Evolutionary conservation across 2,888 invertebrate species (phyloP), one percentile per base, ranked within the genome.

Genomic region (Pecten maximus): DNA sequence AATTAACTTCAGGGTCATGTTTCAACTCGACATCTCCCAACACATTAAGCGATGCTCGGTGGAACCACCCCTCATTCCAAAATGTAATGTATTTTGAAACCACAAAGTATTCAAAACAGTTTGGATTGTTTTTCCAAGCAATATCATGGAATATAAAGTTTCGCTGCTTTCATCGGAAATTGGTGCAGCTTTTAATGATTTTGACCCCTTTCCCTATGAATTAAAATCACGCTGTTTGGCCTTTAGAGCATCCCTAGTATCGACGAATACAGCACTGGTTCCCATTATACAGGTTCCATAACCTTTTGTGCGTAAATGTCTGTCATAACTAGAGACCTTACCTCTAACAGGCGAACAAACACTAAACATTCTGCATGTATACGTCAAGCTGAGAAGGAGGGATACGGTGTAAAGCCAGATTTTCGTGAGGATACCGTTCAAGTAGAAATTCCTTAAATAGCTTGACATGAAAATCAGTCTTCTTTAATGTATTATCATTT

Each of bases 61-160:
- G 8, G 86, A 50, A 10, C 88, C 89, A 86, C 44, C 89, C 16
- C 87, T 74, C 4, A 89, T 86, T 39, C 89, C 89, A 74, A 89
- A 89, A 89, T 89, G 87, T n/a, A 89, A 40, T n/a, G 87, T 89
- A 35, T 89, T 89, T 35, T 50, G 3, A 19, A 50, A 89, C 89
- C 89, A 89, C 40, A 89, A n/a, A 16, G 89, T 86, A 39, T 89
- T 89, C 19, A 89, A 12, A 15, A 89, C 12, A 23, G 60, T 40
- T 86, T 40, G 89, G 8, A 40, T 89, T 10, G 40, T 28, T 35
- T 40, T 40, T 23, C 89, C 89, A 3, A 89, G 89, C 40, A 86
- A 40, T 40, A 28, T 39, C 23, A 60, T 89, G 28, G 28, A 50
- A 74, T 28, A 86, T 10, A 86, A 16, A 86, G 4, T 44, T 44